A percentile compares a stretch with the other conserved stretches of the same genome.
Conservation (phyloP, 1,140 invertebrate genomes). For the Agrypnia vestita region DNA sequence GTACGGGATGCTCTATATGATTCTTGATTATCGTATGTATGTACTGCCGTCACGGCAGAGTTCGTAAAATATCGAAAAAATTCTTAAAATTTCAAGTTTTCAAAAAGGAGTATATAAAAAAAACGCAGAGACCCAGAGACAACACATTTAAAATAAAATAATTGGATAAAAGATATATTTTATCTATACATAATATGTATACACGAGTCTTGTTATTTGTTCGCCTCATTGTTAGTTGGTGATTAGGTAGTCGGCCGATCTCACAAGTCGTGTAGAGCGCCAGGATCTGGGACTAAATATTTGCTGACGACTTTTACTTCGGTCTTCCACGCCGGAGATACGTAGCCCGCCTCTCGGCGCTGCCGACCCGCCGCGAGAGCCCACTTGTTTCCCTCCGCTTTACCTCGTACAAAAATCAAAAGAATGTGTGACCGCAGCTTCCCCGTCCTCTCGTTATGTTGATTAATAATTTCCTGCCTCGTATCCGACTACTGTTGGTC, state of each 20-base stretch:
- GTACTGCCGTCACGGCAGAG: too few relatives aligned
- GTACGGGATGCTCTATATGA: too few relatives aligned
- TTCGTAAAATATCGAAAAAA: too few relatives aligned
- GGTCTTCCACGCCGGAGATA: background rate
- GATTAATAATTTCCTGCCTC: conserved; percentile 33
- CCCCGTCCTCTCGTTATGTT: background rate
- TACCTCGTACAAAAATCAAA: conserved; percentile 7
- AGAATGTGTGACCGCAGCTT: background rate
- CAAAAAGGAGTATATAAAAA: too few relatives aligned
- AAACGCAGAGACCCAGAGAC: too few relatives aligned
- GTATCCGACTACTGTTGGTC: conserved; percentile 1
- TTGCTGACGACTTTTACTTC: background rate
- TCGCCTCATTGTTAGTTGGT: background rate
- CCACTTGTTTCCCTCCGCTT: background rate
- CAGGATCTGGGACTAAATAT: background rate
- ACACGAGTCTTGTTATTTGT: background rate
- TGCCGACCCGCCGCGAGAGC: background rate
- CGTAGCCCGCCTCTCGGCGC: background rate
- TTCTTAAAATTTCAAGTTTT: too few relatives aligned
- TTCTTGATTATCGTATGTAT: too few relatives aligned
- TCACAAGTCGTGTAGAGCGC: too few relatives aligned
- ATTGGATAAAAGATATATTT: too few relatives aligned
- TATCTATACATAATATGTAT: too few relatives aligned
- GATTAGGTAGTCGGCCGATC: too few relatives aligned
- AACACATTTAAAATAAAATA: too few relatives aligned